These are phyloP conservation scores for Agelastica alni DNA, from an alignment of 2,888 invertebrate genomes.

Conservation along the genomic window DNA sequence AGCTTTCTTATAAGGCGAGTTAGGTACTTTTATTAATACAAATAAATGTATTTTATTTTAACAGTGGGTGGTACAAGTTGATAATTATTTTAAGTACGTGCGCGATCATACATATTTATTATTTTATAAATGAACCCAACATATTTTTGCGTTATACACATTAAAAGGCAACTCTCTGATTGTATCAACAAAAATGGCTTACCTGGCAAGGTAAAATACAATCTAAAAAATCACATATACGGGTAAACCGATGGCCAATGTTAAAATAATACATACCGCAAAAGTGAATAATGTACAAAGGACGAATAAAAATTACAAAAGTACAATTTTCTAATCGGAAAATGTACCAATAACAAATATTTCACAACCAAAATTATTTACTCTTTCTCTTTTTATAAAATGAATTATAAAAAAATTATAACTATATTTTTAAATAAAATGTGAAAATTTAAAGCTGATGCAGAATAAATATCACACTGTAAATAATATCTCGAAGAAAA, in stretches of 20 bases:
- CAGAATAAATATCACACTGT: conserved; percentile 28
- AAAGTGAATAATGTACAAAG: conserved; percentile 32
- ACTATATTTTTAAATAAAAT: conserved; percentile 25
- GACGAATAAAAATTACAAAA: conserved; percentile 34
- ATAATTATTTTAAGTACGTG: no score
- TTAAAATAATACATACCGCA: conserved; percentile 38
- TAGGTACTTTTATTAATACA: no score
- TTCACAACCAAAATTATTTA: conserved; percentile 47
- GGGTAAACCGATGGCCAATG: no score
- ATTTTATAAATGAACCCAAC: no score
- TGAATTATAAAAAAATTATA: conserved; percentile 32
- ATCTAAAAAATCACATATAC: conserved; percentile 55
- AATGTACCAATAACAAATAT: conserved; percentile 44
- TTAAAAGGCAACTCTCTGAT: no score
- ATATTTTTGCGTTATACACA: no score
- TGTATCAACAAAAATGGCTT: no score
- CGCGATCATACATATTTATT: no score
- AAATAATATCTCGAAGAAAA: conserved; percentile 32
- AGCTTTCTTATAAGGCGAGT: no score
- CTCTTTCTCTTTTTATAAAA: conserved; percentile 39
- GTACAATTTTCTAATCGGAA: conserved; percentile 26
- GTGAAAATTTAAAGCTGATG: conserved; percentile 22
- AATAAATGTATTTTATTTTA: no score
- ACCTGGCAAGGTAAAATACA: conserved; percentile 17
- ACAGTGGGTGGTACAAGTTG: no score